Conservation (phyloP, 64 coral and sea anemone species). For the Montipora sp. region DNA sequence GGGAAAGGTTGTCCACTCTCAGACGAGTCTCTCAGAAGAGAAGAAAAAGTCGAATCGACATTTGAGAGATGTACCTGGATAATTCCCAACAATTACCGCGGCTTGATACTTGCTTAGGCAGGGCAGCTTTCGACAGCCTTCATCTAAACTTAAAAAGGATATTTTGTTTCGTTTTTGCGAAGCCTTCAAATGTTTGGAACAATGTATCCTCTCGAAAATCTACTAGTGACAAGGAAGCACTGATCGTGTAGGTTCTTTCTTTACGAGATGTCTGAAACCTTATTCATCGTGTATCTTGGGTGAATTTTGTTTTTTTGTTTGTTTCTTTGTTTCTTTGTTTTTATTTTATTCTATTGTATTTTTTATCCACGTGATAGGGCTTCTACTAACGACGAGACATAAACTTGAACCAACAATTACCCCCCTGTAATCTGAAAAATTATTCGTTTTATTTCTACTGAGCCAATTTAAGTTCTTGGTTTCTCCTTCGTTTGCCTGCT, state of each 20-base stretch:
- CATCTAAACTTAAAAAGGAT: not conserved
- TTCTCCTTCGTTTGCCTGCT: not conserved
- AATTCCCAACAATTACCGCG: not conserved
- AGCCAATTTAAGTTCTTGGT: not conserved
- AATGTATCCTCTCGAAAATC: too few species aligned
- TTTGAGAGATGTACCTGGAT: not conserved
- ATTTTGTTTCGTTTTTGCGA: not conserved
- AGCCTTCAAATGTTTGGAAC: too few species aligned
- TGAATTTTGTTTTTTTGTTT: too few species aligned
- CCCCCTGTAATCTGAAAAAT: not conserved
- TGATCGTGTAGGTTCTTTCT: too few species aligned
- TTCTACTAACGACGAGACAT: not conserved
- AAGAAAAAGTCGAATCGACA: not conserved
- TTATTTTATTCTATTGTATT: too few species aligned
- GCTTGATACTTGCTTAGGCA: slow-evolving; percentile 6
- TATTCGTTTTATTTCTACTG: not conserved
- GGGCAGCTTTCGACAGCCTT: slow-evolving; percentile 52
- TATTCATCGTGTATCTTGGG: too few species aligned
- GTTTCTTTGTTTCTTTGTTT: too few species aligned
- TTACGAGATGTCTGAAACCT: too few species aligned
- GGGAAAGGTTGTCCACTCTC: not conserved
- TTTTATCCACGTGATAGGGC: not conserved
- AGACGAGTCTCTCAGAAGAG: not conserved
- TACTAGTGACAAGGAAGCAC: too few species aligned
- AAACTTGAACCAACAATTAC: not conserved